phyloP scores from a whole-genome alignment of 2,797 vertebrate species.

The Otus scops region DNA sequence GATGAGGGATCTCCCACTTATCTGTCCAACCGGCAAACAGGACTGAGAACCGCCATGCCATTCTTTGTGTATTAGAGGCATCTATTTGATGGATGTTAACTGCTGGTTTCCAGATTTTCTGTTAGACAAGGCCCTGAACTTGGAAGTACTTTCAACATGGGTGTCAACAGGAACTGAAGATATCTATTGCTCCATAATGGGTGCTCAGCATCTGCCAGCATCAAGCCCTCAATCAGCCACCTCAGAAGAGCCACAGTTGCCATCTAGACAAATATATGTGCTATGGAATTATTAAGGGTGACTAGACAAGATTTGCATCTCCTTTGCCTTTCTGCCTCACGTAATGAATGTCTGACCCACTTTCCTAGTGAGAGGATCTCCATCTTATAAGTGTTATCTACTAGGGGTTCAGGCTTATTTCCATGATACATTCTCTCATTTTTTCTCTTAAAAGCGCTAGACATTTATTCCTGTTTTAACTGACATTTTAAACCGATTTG shows the following conservation, averaged over 20 bases:
- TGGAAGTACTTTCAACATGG: background rate
- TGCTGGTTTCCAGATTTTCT: background rate
- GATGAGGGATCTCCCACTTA: background rate
- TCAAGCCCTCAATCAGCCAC: background rate
- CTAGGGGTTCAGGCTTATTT: background rate
- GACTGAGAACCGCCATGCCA: background rate
- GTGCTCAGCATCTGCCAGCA: background rate
- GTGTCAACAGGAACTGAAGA: background rate
- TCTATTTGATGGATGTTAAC: background rate
- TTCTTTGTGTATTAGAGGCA: background rate
- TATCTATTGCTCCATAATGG: background rate
- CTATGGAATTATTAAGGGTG: background rate
- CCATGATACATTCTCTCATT: background rate
- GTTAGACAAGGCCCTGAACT: background rate
- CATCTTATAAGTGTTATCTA: background rate
- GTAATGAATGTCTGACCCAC: background rate
- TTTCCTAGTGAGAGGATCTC: slow-evolving; percentile 8
- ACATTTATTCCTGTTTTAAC: slow-evolving; percentile 27
- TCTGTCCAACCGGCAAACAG: background rate
- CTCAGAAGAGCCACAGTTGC: background rate
- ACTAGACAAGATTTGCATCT: background rate
- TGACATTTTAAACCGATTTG: slow-evolving; percentile 22
- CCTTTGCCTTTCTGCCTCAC: slow-evolving; percentile 15
- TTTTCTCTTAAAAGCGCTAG: background rate
- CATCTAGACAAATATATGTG: background rate